Conservation (phyloP, 2,888 invertebrate genomes). For the Antheraea yamamai region DNA sequence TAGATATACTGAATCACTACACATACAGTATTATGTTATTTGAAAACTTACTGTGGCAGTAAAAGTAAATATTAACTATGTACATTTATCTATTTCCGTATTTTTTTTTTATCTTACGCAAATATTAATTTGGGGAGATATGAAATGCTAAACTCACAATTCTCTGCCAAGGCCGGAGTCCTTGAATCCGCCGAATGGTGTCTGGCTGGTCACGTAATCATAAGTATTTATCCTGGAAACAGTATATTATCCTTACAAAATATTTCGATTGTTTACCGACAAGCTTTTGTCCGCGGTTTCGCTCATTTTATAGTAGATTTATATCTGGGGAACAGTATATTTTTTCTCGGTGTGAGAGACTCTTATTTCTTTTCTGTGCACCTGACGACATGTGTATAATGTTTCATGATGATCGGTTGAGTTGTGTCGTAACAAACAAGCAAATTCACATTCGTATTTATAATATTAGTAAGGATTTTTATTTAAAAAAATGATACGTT, state of each 20-base stretch:
- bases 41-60: not conserved
- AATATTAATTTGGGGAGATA: conserved; percentile 8
- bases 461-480: not conserved
- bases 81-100: not conserved
- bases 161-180: conserved; percentile 93
- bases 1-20: not conserved
- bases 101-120: conserved; percentile 1
- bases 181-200: conserved; percentile 95
- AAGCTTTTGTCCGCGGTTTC: too few species aligned
- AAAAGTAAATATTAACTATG: not conserved
- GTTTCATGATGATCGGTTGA: too few species aligned
- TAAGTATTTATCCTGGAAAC: conserved; percentile 87
- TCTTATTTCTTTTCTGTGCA: too few species aligned
- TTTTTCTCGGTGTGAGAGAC: too few species aligned
- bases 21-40: not conserved
- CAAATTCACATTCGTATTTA: too few species aligned
- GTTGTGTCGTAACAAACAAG: too few species aligned
- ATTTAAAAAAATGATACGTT: not conserved
- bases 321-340: too few species aligned
- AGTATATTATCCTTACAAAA: conserved; percentile 7
- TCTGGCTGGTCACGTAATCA: conserved; percentile 86
- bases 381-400: too few species aligned
- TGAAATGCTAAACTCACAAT: conserved; percentile 68
- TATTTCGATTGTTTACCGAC: not conserved
- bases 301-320: too few species aligned